Evolutionary conservation across 2,888 invertebrate species (phyloP), one percentile per base, ranked within the genome.

Genomic region (Drosophila rellima): DNA sequence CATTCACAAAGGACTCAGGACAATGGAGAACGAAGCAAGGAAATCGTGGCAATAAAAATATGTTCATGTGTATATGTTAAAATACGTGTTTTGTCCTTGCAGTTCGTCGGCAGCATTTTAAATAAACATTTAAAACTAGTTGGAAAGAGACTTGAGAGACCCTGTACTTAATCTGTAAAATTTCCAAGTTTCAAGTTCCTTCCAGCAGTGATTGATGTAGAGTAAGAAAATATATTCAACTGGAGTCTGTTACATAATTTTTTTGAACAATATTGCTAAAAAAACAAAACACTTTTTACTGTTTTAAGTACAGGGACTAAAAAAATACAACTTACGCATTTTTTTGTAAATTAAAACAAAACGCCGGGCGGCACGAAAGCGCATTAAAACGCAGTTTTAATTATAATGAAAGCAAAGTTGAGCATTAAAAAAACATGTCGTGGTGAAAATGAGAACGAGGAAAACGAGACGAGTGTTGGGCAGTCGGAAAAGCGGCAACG

Each of bases 321-420:
- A 35, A 35, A 18, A 50, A 31, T 20, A 60, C 40, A 33, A 42
- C 35, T 61, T n/a, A 10, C 62, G 29, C 29, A 40, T 51, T 52
- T 61, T 52, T 52, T 47, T 31, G 44, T 35, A 10, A 54, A 37
- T 23, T 23, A 48, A 20, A 59, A n/a, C 10, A 29, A 31, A n/a
- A 18, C 10, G 13, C 6, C 2, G 11, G 15, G 18, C 42, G 42
- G 3, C 6, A 66, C 42, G n/a, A 60, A 80, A 71, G 56, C 89
- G 88, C 89, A 89, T 86, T 88, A 88, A 88, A 88, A 76, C 64
- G 65, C 70, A 78, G 57, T 89, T 85, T 89, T 89, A 86, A 86
- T 86, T 86, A 86, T 89, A 85, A 82, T 48, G 76, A 82, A 89
- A 86, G 88, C 83, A 85, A 88, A 80, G 75, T 75, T 88, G 75